phyloP scores from a whole-genome alignment of 2,888 invertebrate species.

The Cataglyphis cursor region DNA sequence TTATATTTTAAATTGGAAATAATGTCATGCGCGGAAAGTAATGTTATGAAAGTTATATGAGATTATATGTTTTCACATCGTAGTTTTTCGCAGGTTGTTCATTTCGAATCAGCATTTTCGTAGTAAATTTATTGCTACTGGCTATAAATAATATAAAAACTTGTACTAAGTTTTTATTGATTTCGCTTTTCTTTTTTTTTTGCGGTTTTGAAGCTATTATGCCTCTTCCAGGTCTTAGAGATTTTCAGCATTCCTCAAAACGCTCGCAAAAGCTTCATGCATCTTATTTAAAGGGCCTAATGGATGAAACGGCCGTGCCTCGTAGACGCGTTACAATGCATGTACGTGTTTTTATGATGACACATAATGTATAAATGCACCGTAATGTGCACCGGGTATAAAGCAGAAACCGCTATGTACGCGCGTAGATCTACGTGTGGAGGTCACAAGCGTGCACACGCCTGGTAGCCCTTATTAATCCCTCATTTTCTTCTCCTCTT shows the following conservation, averaged over 20 bases:
- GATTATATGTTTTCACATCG: not conserved
- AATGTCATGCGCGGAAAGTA: not conserved
- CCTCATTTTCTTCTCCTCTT: slow-evolving; percentile 80
- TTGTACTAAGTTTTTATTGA: not conserved
- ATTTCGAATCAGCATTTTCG: not conserved
- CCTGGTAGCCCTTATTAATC: slow-evolving; percentile 79
- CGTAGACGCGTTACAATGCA: slow-evolving; percentile 19
- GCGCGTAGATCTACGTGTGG: slow-evolving; percentile 47
- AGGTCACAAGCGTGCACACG: slow-evolving; percentile 80
- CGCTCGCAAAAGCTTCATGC: not conserved
- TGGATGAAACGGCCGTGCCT: slow-evolving; percentile 8
- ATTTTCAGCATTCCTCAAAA: not conserved
- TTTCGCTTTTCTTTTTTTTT: not conserved
- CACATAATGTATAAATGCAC: slow-evolving; percentile 34
- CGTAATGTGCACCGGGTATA: slow-evolving; percentile 10
- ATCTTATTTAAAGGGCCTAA: slow-evolving; percentile 2
- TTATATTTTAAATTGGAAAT: slow-evolving; percentile 6
- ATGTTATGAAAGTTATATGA: slow-evolving; percentile 5
- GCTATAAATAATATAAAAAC: not conserved
- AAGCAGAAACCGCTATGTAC: not conserved
- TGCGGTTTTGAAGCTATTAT: not conserved
- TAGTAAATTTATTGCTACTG: not conserved
- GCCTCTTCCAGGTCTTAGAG: not conserved
- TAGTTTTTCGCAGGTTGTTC: not conserved
- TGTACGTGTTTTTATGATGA: slow-evolving; percentile 22